Evolutionary conservation across 2,888 invertebrate species (phyloP).

Genomic region (Rotaria magnacalcarata): DNA sequence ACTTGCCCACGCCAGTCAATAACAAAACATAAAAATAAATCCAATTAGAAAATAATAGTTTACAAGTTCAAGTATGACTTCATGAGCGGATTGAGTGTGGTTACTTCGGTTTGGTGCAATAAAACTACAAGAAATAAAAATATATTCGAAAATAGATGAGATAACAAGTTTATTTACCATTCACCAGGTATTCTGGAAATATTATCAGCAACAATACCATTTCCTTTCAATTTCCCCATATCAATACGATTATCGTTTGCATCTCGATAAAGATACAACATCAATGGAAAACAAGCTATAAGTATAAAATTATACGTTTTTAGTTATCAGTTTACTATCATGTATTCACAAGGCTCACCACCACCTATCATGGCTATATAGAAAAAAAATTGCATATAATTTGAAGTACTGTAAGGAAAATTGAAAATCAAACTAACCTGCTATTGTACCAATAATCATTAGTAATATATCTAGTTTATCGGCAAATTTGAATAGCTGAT

Average conservation of each 20-base stretch:
- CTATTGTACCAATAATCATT: slow-evolving; percentile 10
- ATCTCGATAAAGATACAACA: neutral
- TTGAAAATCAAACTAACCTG: neutral
- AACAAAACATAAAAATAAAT: neutral
- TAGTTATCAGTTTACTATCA: neutral
- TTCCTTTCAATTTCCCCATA: neutral
- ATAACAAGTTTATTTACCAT: neutral
- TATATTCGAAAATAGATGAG: neutral
- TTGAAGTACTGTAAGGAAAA: neutral
- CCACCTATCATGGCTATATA: neutral
- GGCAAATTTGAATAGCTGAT: neutral
- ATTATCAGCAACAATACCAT: neutral
- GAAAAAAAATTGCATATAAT: neutral
- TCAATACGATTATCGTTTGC: neutral
- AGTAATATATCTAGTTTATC: neutral
- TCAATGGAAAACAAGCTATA: neutral
- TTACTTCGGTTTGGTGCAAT: neutral
- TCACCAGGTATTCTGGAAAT: too few relatives aligned
- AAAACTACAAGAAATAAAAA: neutral
- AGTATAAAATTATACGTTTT: neutral
- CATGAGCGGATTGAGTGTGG: neutral
- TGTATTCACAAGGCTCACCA: neutral
- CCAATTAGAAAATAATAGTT: neutral
- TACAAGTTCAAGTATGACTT: neutral
- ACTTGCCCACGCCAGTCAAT: neutral